These are phyloP conservation scores for Pollachius pollachius DNA, from an alignment of 2,113 vertebrate genomes.

Conservation along the genomic window DNA sequence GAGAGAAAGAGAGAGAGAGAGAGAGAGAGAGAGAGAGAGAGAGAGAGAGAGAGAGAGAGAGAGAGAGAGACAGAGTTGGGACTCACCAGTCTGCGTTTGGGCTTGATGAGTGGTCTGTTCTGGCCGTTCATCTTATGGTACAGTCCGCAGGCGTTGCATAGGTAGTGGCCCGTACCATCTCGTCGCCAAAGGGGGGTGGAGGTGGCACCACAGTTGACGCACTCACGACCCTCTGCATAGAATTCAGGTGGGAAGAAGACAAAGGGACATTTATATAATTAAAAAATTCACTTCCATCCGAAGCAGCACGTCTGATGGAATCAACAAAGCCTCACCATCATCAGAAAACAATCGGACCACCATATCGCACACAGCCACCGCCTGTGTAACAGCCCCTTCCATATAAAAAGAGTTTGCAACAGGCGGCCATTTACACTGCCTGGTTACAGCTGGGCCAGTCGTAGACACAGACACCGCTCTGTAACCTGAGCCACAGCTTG, in stretches of 20 bases:
- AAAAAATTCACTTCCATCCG: constrained; percentile 63
- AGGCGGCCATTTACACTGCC: constrained; percentile 22
- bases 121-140: constrained; percentile 99
- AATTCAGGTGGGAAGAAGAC: constrained; percentile 67
- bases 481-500: constrained; percentile 61
- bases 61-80: constrained; percentile 1
- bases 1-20: background rate
- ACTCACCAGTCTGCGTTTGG: constrained; percentile 97
- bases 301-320: background rate
- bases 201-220: constrained; percentile 98
- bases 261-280: constrained; percentile 77
- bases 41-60: no score
- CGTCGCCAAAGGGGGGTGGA: constrained; percentile 97
- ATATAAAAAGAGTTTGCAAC: no score
- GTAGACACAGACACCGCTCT: constrained; percentile 58
- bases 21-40: background rate
- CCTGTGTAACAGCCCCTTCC: background rate
- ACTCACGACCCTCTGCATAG: constrained; percentile 96
- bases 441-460: constrained; percentile 31
- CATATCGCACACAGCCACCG: background rate
- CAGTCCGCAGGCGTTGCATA: constrained; percentile 98
- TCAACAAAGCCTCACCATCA: background rate
- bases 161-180: constrained; percentile 97
- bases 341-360: constrained; percentile 5
- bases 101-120: constrained; percentile 98